Evolutionary conservation across 2,888 invertebrate genomes (phyloP), one percentile per base, ranked within the genome.

Genomic region (Lymantria dispar): DNA sequence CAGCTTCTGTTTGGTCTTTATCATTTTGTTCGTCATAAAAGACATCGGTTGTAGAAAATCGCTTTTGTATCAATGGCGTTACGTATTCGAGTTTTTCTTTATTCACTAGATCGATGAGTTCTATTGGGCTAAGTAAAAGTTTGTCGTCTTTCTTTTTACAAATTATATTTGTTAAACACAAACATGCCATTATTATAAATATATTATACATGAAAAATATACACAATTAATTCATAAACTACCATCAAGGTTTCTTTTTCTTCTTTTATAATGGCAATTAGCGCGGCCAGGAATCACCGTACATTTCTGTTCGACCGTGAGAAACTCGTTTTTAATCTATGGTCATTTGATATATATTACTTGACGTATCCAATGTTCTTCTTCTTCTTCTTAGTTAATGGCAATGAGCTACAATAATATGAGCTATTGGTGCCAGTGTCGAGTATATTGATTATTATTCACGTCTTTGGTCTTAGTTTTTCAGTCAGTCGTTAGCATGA

Each of bases 61-160:
- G 48, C 2, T 15, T 33, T 38, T 47, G 38, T 7, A 30, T 42
- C 5, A 44, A 15, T 1, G 48, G 30, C 1, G 11, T 15, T n/a
- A 55, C 54, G 10, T 48, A 59, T 55, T 63, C 66, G 30, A 56
- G 50, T 38, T 64, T 66, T 46, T 83, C 81, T 51, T 76, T 53
- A 47, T 70, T 50, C 7, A 83, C 70, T 11, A 80, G 64, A 48
- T 80, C 76, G n/a, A 80, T 70, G 11, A 83, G 55, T 40, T 82
- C 78, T 9, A 72, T 56, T 3, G 80, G 73, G 52, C 73, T 74
- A 22, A 83, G 56, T 1, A 74, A 44, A 8, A 77, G 37, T 48
- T 70, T 78, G 30, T 74, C 76, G 13, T 73, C 71, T 38, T 55
- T 59, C 38, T 51, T 52, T 3, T 52, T 51, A 49, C 45, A 48